Evolutionary conservation across 2,888 invertebrate genomes (phyloP).

Genomic region (Periphyllus acericola): DNA sequence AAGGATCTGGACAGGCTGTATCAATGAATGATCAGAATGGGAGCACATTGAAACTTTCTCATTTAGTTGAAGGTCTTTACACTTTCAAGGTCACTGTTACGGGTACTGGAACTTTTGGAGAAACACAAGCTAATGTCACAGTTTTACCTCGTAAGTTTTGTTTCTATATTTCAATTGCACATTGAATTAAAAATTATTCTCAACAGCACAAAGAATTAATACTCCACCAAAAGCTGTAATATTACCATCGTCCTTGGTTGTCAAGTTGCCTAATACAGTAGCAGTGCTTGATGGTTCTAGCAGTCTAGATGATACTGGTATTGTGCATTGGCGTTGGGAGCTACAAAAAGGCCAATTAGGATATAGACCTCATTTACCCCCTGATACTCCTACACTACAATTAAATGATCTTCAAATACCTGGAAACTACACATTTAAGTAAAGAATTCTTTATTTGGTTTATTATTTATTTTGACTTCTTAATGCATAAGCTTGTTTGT

Average conservation of each 20-base stretch:
- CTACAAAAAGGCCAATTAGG: constrained; percentile 87
- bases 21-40: constrained; percentile 85
- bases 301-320: constrained; percentile 74
- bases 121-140: constrained; percentile 88
- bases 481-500: neutral
- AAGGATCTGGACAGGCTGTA: constrained; percentile 79
- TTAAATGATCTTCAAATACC: constrained; percentile 84
- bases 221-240: constrained; percentile 86
- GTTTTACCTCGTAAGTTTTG: constrained; percentile 76
- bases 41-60: constrained; percentile 82
- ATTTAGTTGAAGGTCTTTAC: constrained; percentile 87
- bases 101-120: constrained; percentile 80
- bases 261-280: constrained; percentile 88
- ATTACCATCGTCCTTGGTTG: constrained; percentile 84
- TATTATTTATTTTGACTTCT: neutral
- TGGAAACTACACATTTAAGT: constrained; percentile 89
- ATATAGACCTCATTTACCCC: constrained; percentile 79
- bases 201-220: constrained; percentile 77
- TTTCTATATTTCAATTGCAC: neutral
- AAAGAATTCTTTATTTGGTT: constrained; percentile 63
- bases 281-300: constrained; percentile 87
- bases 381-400: constrained; percentile 84
- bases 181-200: constrained; percentile 26
- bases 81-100: constrained; percentile 85
- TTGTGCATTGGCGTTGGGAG: constrained; percentile 84